phyloP scores from a whole-genome alignment of 2,888 invertebrate genomes.

The Cremastinae sp. region DNA sequence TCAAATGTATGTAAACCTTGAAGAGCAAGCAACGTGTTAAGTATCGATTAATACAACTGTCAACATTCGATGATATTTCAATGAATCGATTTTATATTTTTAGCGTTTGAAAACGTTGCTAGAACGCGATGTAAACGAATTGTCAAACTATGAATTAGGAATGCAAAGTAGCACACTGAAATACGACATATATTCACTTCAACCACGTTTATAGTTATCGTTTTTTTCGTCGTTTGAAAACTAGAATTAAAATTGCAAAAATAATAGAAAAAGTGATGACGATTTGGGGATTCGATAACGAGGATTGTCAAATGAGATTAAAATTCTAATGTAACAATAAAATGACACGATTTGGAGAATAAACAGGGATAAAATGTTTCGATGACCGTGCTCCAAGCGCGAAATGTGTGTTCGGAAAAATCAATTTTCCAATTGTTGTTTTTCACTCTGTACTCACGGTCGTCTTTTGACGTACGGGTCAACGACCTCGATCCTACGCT shows the following conservation, averaged over 20 bases:
- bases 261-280: neutral
- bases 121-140: too few relatives aligned
- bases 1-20: too few relatives aligned
- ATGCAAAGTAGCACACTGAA: too few relatives aligned
- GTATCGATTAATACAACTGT: too few relatives aligned
- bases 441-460: conserved; percentile 82
- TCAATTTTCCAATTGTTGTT: conserved; percentile 35
- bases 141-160: too few relatives aligned
- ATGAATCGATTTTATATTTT: too few relatives aligned
- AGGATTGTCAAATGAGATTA: conserved; percentile 33
- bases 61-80: too few relatives aligned
- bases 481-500: conserved; percentile 92
- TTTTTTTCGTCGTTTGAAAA: conserved; percentile 8
- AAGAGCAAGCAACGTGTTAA: too few relatives aligned
- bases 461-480: conserved; percentile 91
- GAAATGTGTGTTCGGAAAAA: conserved; percentile 37
- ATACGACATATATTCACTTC: neutral
- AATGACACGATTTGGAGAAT: conserved; percentile 67
- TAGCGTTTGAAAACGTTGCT: too few relatives aligned
- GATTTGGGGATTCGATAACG: neutral
- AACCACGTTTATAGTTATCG: conserved; percentile 21
- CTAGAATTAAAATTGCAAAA: neutral
- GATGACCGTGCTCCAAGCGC: conserved; percentile 37
- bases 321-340: conserved; percentile 44
- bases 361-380: conserved; percentile 24